Conservation (phyloP, 1,140 invertebrate species). For the Notospermus geniculatus region DNA sequence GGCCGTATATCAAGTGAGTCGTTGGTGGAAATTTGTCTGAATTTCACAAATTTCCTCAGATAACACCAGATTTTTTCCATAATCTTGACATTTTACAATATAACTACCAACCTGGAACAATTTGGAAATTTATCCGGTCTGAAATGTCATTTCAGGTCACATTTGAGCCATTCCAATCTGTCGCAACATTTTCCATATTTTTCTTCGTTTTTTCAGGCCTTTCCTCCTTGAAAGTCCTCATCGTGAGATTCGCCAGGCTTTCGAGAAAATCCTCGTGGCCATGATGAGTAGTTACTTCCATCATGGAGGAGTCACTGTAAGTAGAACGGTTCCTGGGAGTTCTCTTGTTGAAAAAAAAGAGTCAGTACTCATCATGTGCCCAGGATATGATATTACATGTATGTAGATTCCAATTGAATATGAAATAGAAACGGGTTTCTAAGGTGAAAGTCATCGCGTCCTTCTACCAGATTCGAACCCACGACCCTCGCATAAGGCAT, state of each 20-base stretch:
- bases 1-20: slow-evolving; percentile 53
- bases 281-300: slow-evolving; percentile 41
- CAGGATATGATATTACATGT: too few species aligned
- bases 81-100: slow-evolving; percentile 4
- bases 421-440: too few species aligned
- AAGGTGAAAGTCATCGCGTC: too few species aligned
- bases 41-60: too few species aligned
- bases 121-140: too few species aligned
- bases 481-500: too few species aligned
- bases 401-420: too few species aligned
- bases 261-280: slow-evolving; percentile 48
- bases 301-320: slow-evolving; percentile 46
- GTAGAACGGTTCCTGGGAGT: slow-evolving; percentile 9
- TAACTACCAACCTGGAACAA: too few species aligned
- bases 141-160: too few species aligned
- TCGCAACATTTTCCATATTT: slow-evolving; percentile 8
- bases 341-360: neutral
- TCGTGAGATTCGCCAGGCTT: slow-evolving; percentile 53
- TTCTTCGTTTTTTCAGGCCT: slow-evolving; percentile 39
- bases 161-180: too few species aligned
- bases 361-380: neutral
- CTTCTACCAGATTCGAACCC: too few species aligned
- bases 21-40: neutral
- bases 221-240: slow-evolving; percentile 58
- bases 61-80: too few species aligned